Evolutionary conservation across 2,113 vertebrate species (phyloP).

Genomic region (Dasyornis broadbenti): DNA sequence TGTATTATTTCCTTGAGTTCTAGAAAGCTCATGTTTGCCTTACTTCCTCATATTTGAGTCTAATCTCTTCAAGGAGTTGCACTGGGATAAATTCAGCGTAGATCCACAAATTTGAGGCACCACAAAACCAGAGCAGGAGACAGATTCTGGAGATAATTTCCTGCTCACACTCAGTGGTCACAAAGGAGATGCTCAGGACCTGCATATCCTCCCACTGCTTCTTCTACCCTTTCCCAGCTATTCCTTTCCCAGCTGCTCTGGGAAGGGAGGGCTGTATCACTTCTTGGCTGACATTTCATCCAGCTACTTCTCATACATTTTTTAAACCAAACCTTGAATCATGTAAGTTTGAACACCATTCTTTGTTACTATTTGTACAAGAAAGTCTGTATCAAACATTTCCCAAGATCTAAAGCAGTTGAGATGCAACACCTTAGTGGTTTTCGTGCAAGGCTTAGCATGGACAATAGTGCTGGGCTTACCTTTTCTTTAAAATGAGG

Average conservation of each 20-base stretch:
- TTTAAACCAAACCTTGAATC: not conserved
- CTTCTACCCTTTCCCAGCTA: not conserved
- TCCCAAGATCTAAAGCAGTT: not conserved
- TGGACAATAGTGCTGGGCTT: not conserved
- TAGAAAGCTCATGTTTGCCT: not conserved
- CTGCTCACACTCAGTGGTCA: not conserved
- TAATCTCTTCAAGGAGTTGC: not conserved
- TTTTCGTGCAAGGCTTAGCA: not conserved
- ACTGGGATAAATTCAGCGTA: not conserved
- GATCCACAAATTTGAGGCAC: not conserved
- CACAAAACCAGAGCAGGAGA: not conserved
- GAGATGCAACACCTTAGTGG: not conserved
- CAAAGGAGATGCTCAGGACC: not conserved
- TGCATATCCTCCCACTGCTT: rapidly evolving
- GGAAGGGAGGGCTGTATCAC: not conserved
- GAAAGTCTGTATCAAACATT: not conserved
- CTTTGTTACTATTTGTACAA: not conserved
- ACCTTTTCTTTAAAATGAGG: not conserved
- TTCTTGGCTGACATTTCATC: not conserved
- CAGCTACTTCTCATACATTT: not conserved
- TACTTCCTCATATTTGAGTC: not conserved
- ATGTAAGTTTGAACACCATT: not conserved
- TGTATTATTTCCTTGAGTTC: not conserved
- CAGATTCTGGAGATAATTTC: not conserved
- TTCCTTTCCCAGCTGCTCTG: not conserved